A percentile compares a stretch with the other conserved stretches of the same genome.
These are phyloP conservation scores for Notothenia rossii DNA, from an alignment of 2,113 vertebrate species.

Conservation along the genomic window DNA sequence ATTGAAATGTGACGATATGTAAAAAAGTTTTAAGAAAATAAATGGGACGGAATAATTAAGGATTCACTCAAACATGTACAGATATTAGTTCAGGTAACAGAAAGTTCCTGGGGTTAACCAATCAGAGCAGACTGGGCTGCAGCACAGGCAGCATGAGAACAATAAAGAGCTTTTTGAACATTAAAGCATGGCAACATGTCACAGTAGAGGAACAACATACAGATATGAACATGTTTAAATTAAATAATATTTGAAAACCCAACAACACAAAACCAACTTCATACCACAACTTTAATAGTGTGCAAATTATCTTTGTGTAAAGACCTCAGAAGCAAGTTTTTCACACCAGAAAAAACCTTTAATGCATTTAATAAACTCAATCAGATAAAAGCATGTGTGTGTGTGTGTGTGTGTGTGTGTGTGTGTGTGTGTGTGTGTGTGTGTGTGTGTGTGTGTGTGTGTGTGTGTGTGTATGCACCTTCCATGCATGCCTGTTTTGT, in stretches of 20 bases:
- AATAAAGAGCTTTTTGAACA: too few relatives aligned
- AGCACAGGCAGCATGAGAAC: too few relatives aligned
- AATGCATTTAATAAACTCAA: not conserved
- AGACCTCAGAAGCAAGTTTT: not conserved
- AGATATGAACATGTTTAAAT: not conserved
- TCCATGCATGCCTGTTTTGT: constrained; percentile 39
- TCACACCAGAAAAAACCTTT: not conserved
- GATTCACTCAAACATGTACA: not conserved
- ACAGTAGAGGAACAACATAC: too few relatives aligned
- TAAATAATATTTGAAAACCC: not conserved
- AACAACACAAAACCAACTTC: not conserved
- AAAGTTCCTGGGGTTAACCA: too few relatives aligned
- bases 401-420: too few relatives aligned
- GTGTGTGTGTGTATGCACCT: constrained; percentile 9
- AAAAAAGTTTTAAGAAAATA: not conserved
- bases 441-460: not conserved
- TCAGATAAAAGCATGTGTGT: constrained; percentile 7
- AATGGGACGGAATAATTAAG: not conserved
- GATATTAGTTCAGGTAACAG: too few relatives aligned
- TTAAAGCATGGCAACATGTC: not conserved
- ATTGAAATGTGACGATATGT: not conserved
- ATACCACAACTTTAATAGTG: too few relatives aligned
- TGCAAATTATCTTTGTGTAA: not conserved
- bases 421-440: too few relatives aligned
- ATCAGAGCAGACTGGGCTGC: too few relatives aligned